Evolutionary conservation across 2,113 vertebrate genomes (phyloP).

Genomic region (Eonycteris spelaea): DNA sequence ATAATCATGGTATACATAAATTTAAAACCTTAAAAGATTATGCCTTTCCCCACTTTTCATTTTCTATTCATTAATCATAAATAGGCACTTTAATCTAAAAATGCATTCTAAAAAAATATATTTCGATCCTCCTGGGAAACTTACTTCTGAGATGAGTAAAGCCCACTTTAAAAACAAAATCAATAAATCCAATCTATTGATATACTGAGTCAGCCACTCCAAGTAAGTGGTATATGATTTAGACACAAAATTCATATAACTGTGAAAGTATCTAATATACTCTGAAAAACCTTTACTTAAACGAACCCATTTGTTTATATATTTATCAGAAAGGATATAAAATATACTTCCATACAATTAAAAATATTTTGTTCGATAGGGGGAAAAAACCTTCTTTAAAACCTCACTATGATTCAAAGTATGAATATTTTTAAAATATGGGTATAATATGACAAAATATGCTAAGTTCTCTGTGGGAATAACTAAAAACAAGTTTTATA

Average conservation of each 20-base stretch:
- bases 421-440: background rate
- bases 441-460: background rate
- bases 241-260: background rate
- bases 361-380: conserved; percentile 26
- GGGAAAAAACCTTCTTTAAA: background rate
- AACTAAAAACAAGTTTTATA: background rate
- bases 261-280: background rate
- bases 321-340: background rate
- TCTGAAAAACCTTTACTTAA: background rate
- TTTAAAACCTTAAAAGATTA: conserved; percentile 37
- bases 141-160: conserved; percentile 30
- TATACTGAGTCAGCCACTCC: background rate
- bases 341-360: conserved; percentile 1
- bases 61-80: conserved; percentile 51
- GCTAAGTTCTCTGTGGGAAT: background rate
- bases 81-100: conserved; percentile 71
- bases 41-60: background rate
- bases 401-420: conserved; percentile 3
- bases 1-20: background rate
- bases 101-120: conserved; percentile 28
- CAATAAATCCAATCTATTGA: background rate
- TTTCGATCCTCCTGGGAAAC: conserved; percentile 21
- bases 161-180: background rate
- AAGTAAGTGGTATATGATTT: background rate
- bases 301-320: background rate